These are phyloP conservation scores for Pristionchus entomophagus DNA, from an alignment of 2,888 invertebrate species.

Conservation along the genomic window DNA sequence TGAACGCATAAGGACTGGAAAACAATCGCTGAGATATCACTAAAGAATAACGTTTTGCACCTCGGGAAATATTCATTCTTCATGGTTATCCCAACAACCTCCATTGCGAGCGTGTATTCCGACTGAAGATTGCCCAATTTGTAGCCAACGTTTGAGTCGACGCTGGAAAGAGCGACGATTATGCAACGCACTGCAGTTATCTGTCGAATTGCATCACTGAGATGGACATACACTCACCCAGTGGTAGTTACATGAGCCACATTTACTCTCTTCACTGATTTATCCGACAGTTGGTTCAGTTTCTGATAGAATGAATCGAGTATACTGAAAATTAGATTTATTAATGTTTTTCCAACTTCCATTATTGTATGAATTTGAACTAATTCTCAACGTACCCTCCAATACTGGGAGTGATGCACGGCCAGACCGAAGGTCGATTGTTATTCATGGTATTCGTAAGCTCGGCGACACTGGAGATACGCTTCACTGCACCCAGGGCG, in stretches of 20 bases:
- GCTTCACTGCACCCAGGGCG: not conserved
- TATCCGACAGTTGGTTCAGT: not conserved
- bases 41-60: not conserved
- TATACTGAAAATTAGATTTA: not conserved
- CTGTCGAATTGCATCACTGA: not conserved
- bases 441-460: not conserved
- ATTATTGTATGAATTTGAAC: too few species aligned
- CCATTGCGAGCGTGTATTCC: not conserved
- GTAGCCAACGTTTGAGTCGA: not conserved
- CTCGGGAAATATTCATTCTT: not conserved
- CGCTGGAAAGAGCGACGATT: not conserved
- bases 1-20: not conserved
- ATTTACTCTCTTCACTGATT: not conserved
- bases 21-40: not conserved
- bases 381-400: not conserved
- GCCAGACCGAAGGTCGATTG: not conserved
- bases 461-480: not conserved
- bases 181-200: too few species aligned
- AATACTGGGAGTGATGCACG: not conserved
- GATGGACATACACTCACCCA: not conserved
- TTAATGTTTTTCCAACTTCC: too few species aligned
- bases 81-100: not conserved
- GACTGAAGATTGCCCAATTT: not conserved
- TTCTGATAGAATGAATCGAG: not conserved
- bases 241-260: not conserved